Evolutionary conservation across 2,888 invertebrate genomes (phyloP), one percentile per base, ranked within the genome.

Genomic region (Leptopilina drosophilae): DNA sequence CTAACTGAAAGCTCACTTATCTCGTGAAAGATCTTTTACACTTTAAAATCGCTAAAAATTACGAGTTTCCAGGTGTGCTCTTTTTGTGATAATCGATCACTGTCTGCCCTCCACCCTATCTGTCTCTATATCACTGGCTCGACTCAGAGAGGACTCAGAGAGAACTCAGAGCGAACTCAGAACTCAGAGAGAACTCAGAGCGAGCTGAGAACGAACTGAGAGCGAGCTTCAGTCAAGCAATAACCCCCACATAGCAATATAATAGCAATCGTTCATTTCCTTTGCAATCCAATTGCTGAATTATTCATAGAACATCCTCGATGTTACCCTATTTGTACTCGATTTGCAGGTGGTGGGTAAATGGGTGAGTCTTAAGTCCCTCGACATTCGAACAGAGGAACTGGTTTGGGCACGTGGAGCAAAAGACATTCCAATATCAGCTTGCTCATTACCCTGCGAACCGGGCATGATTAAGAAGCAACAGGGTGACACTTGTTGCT

Each of bases 401-500:
- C 88, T 94, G 76, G 92, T 94, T 9, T 95, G 94, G 93, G 93
- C 93, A 69, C 92, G 93, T 26, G 93, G 93, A 69, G 89, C 89
- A 9, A 89, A 91, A 85, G 93, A 92, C 14, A 91, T 93, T 78
- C 95, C 96, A 6, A 93, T 93, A 62, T 96, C 95, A 1, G 94
- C 95, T 1, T 96, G 96, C 87, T 95, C 95, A 64, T 91, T 94
- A 79, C 95, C 95, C 7, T 96, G 96, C 89, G 93, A 92, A 81
- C 92, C 93, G 53, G 95, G 95, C 66, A 94, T 95, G 93, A 94
- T 95, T 82, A 94, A 94, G 87, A 95, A 94, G 89, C 94, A 95
- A 91, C 94, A 94, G 92, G 94, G 94, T 8, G 94, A 95, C 89
- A 94, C 94, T 65, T 96, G 96, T 91, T 96, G 96, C 91, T 96